These are phyloP conservation scores for Enhydra lutris DNA, from an alignment of 2,113 vertebrate species.

Conservation along the genomic window DNA sequence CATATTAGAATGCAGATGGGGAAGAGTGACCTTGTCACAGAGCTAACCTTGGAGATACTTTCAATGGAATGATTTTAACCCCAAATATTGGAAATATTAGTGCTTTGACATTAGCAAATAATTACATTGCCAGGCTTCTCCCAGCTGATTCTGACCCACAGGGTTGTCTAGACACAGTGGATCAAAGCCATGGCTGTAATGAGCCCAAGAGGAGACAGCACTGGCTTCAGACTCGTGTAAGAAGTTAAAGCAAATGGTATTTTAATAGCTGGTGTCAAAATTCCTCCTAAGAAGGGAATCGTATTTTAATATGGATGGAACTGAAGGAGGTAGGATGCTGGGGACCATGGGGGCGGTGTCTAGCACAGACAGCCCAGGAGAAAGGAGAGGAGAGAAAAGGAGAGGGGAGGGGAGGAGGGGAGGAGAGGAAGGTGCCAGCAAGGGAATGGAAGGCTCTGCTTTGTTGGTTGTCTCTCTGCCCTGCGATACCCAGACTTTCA, in stretches of 20 bases:
- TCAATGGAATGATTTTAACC: not conserved
- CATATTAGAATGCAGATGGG: not conserved
- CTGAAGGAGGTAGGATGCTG: not conserved
- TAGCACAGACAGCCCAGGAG: not conserved
- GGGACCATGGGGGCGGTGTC: not conserved
- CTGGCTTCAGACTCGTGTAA: not conserved
- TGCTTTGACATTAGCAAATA: not conserved
- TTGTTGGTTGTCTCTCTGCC: not conserved
- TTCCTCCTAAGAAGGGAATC: not conserved
- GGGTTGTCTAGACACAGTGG: slow-evolving; percentile 43
- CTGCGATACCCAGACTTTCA: not conserved
- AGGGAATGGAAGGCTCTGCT: not conserved
- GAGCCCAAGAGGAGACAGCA: not conserved
- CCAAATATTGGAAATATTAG: not conserved
- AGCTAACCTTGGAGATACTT: not conserved
- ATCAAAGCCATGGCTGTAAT: not conserved
- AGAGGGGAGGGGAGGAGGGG: rapidly evolving
- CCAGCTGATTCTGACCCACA: not conserved
- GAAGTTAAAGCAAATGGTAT: not conserved
- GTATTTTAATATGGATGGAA: not conserved
- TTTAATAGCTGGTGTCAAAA: not conserved
- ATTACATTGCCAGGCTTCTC: slow-evolving; percentile 22
- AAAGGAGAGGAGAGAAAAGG: not conserved
- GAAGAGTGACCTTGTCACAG: not conserved
- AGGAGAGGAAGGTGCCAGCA: not conserved